Base-by-base conservation (phyloP, 1,140 invertebrate species). In the Diabrotica undecimpunctata region DNA sequence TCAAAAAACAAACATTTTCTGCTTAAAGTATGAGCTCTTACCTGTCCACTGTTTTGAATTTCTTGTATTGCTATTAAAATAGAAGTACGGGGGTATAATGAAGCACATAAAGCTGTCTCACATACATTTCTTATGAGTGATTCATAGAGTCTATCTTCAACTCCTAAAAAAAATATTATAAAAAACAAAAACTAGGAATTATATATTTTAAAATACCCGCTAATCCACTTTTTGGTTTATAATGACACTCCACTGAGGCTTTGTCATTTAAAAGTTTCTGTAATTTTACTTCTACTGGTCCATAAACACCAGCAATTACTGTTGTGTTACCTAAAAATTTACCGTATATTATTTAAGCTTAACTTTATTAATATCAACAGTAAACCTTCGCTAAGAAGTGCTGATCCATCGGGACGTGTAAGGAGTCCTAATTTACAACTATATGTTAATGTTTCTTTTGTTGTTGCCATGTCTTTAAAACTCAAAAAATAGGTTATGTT, bases 51-150 rank as follows among this genome's bases (percentile, higher is more conserved):
- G 81, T 94, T 87, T 80, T 96, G 89, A 70, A 96, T 80, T 82
- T 96, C 94, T 81, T 96, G 94, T 63, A 96, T 73, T 68, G 90
- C 89, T 12, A 96, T 80, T 8, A 84, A 85, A 66, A 96, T 87
- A 14, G 87, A 83, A 7, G 92, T 87, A 39, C 92, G 82, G 6
- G 94, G 94, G 81, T 94, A 88, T 13, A 92, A 75, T 58, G 83
- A 79, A 0, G 86, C 80, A 4, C 92, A 73, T 52, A 96, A 76
- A 0, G 87, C 85, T 37, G 87, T 80, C 77, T 94, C 90, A 79
- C 90, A 90, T 5, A 89, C 88, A 72, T 89, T 88, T 73, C 81
- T 85, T 60, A 96, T 85, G 14, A 90, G 84, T 60, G 84, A 83
- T 81, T 96, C 94, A 62, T 87, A 85, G 25, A 88, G 83, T 76